Conservation (phyloP, 2,113 vertebrate species). For the Clarias batrachus region DNA sequence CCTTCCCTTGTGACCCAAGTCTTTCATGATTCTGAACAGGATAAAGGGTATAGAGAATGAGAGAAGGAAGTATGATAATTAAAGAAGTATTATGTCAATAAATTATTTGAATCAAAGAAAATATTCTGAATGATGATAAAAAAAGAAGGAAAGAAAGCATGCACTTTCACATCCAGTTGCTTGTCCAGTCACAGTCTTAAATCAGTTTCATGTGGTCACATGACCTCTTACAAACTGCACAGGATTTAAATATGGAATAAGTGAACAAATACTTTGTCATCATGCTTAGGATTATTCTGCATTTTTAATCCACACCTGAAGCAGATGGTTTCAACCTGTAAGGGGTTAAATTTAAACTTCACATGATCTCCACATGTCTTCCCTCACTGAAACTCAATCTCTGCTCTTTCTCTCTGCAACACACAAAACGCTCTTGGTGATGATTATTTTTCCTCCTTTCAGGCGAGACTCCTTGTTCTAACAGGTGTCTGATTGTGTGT, state of each 20-base stretch:
- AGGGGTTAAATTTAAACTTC: constrained; percentile 2
- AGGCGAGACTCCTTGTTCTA: not conserved
- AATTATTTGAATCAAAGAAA: not conserved
- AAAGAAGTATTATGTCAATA: not conserved
- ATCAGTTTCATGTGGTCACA: not conserved
- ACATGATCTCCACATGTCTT: not conserved
- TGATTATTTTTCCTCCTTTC: not conserved
- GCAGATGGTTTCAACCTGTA: not conserved
- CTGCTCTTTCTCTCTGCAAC: not conserved
- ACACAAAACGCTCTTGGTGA: not conserved
- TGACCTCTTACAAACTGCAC: not conserved
- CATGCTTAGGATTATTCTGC: not conserved
- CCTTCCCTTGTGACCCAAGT: too few species aligned
- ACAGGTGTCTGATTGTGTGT: constrained; percentile 16
- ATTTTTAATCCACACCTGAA: not conserved
- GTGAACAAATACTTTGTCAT: not conserved
- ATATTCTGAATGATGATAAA: not conserved
- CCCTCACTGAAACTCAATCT: not conserved
- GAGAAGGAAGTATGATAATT: not conserved
- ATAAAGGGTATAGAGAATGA: not conserved
- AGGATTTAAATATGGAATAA: not conserved
- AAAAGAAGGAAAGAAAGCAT: not conserved
- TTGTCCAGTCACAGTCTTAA: not conserved
- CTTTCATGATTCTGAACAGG: too few species aligned
- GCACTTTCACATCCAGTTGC: not conserved